Conservation (phyloP, 2,113 vertebrate genomes). For the Cervus canadensis region DNA sequence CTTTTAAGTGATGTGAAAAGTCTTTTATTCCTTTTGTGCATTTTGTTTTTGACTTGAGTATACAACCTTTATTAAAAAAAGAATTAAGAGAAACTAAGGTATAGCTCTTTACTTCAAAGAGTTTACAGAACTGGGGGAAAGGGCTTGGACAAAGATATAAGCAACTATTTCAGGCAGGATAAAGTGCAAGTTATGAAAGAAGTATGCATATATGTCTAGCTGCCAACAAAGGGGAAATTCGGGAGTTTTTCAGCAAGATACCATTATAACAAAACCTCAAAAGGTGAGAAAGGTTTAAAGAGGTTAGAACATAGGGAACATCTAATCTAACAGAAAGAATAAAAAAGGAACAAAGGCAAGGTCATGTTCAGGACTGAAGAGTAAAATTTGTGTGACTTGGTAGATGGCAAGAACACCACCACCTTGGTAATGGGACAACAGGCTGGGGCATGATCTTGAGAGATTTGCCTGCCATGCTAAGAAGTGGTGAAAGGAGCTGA, state of each 20-base stretch:
- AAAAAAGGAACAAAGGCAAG: not conserved
- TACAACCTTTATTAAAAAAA: not conserved
- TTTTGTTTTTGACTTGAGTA: not conserved
- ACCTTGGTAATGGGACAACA: not conserved
- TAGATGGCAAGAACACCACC: not conserved
- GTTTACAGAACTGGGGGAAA: not conserved
- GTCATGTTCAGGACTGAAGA: not conserved
- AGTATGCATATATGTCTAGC: not conserved
- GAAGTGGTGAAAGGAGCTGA: not conserved
- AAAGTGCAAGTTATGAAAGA: not conserved
- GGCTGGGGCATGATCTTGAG: not conserved
- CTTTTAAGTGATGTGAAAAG: not conserved
- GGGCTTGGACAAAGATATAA: not conserved
- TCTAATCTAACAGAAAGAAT: not conserved
- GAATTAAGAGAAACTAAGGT: not conserved
- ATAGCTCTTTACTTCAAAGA: not conserved
- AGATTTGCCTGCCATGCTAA: not conserved
- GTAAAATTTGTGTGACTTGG: not conserved
- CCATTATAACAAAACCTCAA: not conserved
- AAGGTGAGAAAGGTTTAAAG: not conserved
- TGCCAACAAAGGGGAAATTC: not conserved
- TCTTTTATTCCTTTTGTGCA: not conserved
- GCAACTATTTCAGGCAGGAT: not conserved
- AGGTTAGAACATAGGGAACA: not conserved
- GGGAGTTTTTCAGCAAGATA: not conserved